Conservation (phyloP, 2,113 vertebrate genomes). For the Sturnira hondurensis region DNA sequence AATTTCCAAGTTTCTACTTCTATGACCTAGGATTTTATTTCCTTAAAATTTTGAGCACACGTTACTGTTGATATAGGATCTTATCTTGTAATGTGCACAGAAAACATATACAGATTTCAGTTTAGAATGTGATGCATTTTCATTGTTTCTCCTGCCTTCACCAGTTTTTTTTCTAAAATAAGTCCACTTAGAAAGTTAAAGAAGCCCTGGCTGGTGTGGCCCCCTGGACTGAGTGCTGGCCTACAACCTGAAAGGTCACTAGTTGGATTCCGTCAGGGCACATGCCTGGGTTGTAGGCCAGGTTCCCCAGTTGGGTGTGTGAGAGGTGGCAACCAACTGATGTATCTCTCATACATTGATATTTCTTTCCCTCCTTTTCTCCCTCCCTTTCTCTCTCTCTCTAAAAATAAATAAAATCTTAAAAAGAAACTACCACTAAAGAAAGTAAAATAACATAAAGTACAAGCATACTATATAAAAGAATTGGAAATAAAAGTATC, state of each 20-base stretch:
- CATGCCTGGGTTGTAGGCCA: no score
- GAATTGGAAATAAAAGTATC: not conserved
- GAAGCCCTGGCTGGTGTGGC: not conserved
- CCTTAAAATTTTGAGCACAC: not conserved
- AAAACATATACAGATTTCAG: not conserved
- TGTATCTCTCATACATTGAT: no score
- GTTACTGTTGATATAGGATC: not conserved
- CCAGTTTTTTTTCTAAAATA: not conserved
- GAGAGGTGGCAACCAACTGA: no score
- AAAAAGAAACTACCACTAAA: no score
- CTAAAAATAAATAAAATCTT: no score
- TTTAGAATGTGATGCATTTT: not conserved
- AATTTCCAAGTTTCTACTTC: not conserved
- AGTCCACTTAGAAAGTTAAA: slow-evolving; percentile 1
- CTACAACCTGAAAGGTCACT: no score
- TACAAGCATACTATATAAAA: not conserved
- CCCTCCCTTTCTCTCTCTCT: no score
- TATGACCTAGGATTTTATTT: not conserved
- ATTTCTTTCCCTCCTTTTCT: no score
- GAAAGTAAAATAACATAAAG: not conserved
- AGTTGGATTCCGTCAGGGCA: no score
- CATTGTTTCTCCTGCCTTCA: not conserved
- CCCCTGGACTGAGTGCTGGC: no score
- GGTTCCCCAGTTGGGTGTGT: no score
- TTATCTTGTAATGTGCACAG: not conserved